Evolutionary conservation across 2,888 invertebrate species (phyloP).

Genomic region (Eledona agricola): DNA sequence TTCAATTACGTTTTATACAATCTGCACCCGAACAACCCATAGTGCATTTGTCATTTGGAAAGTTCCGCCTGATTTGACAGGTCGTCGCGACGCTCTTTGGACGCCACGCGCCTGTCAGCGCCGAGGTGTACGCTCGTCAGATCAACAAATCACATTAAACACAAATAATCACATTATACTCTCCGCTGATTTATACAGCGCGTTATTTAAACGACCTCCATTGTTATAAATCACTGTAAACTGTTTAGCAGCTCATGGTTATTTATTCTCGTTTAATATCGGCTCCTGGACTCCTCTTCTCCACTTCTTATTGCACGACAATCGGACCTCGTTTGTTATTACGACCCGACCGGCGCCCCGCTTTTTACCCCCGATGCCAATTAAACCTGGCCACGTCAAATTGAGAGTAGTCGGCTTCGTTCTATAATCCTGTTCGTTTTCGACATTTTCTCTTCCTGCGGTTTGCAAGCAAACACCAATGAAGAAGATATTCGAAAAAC

Average conservation of each 20-base stretch:
- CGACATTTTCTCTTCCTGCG: too few species aligned
- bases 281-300: too few species aligned
- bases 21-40: constrained; percentile 60
- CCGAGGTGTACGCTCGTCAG: constrained; percentile 60
- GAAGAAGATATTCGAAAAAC: too few species aligned
- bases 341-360: too few species aligned
- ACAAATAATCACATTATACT: constrained; percentile 64
- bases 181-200: constrained; percentile 62
- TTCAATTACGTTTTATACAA: constrained; percentile 64
- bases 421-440: too few species aligned
- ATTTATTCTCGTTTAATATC: constrained; percentile 49
- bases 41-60: constrained; percentile 62
- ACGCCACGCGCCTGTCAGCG: constrained; percentile 65
- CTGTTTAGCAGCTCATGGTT: constrained; percentile 46
- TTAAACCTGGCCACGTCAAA: too few species aligned
- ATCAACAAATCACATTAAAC: constrained; percentile 64
- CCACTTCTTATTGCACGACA: too few species aligned
- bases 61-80: constrained; percentile 63
- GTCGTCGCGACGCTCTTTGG: constrained; percentile 55
- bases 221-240: constrained; percentile 51
- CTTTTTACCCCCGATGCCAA: too few species aligned
- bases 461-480: too few species aligned
- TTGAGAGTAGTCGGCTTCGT: too few species aligned
- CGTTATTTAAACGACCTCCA: constrained; percentile 60
- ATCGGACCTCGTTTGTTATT: too few species aligned